Evolutionary conservation across 2,113 vertebrate species (phyloP).

Genomic region (Micromys minutus): DNA sequence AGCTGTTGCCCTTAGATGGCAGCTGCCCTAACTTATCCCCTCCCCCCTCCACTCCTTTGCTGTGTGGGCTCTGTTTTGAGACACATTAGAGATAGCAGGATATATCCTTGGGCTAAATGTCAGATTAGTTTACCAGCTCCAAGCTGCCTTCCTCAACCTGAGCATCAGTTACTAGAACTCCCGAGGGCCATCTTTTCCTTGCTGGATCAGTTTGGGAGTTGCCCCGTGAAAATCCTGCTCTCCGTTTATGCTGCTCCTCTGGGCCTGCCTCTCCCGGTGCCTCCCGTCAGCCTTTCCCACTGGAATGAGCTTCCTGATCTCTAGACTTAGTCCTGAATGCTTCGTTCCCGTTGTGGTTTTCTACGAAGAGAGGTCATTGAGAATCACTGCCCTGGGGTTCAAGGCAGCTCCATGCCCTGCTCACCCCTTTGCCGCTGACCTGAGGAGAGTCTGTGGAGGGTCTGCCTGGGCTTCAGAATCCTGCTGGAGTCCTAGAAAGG

Average conservation of each 20-base stretch:
- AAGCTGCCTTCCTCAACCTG: not conserved
- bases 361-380: not conserved
- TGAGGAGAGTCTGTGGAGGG: not conserved
- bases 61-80: not conserved
- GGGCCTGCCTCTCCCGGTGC: not conserved
- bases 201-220: not conserved
- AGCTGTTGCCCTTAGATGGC: not conserved
- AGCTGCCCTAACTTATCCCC: not conserved
- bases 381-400: not conserved
- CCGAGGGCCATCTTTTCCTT: not conserved
- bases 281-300: accelerated
- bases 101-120: not conserved
- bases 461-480: not conserved
- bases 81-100: not conserved
- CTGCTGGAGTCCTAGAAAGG: not conserved
- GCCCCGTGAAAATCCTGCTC: not conserved
- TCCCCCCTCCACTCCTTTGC: not conserved
- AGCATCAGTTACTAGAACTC: not conserved
- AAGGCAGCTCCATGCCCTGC: too few relatives aligned
- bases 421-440: not conserved
- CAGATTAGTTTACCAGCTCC: not conserved
- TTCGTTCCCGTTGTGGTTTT: not conserved
- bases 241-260: not conserved
- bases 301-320: not conserved
- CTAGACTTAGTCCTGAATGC: not conserved